Percentiles rank a stretch among this genome's conserved stretches.
Conservation (phyloP, 2,113 vertebrate species). For the Ornithorhynchus anatinus region DNA sequence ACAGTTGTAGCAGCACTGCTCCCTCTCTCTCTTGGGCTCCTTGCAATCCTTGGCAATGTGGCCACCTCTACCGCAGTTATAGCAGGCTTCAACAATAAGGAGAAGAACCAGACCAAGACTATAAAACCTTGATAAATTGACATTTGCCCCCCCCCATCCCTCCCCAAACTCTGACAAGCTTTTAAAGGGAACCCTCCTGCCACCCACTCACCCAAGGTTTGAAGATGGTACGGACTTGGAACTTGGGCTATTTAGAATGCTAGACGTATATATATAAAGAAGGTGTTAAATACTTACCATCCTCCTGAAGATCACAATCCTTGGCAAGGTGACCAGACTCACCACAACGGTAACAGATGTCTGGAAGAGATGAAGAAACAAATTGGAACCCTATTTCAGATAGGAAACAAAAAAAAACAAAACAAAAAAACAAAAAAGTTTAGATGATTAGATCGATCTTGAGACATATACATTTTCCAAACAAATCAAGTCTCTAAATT, state of each 20-base stretch:
- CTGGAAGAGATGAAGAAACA: constrained; percentile 78
- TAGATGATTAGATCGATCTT: constrained; percentile 30
- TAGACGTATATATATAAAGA: too few species aligned
- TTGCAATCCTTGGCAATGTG: constrained; percentile 99
- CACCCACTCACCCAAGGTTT: too few species aligned
- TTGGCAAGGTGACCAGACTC: constrained; percentile 97
- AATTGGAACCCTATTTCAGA: constrained; percentile 79
- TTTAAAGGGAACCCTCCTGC: too few species aligned
- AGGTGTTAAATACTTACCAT: constrained; percentile 83
- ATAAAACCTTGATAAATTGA: constrained; percentile 58
- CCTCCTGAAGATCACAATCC: constrained; percentile 97
- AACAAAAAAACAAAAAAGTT: too few species aligned
- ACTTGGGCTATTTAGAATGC: too few species aligned
- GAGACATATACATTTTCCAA: background rate
- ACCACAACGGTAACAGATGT: constrained; percentile 96
- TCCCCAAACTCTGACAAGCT: too few species aligned
- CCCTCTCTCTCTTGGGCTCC: constrained; percentile 95
- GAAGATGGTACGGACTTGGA: too few species aligned
- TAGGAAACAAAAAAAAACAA: constrained; percentile 8
- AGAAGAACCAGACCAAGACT: constrained; percentile 72
- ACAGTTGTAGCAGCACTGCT: constrained; percentile 98
- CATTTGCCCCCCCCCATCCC: background rate
- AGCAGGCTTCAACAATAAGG: constrained; percentile 89
- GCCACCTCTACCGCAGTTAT: constrained; percentile 97
- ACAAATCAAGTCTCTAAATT: constrained; percentile 14